These are phyloP conservation scores for Lochmaea capreae DNA, from an alignment of 2,888 invertebrate genomes.

Conservation along the genomic window DNA sequence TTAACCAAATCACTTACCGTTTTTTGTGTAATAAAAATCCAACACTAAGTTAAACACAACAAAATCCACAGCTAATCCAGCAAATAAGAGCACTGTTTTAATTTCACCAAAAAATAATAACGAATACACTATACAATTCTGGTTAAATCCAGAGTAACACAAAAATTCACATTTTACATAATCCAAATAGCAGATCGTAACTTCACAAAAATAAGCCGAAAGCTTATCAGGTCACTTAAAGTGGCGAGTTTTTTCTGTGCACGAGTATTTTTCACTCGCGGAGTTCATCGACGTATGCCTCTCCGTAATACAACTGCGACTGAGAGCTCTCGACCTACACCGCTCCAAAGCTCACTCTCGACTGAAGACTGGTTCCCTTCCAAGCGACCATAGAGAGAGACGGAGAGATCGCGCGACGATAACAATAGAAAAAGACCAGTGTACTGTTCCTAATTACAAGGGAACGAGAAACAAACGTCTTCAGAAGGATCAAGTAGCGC, in stretches of 20 bases:
- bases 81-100: constrained; percentile 3
- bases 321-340: constrained; percentile 55
- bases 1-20: constrained; percentile 1
- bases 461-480: constrained; percentile 65
- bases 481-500: constrained; percentile 64
- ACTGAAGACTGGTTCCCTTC: constrained; percentile 64
- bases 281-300: constrained; percentile 32
- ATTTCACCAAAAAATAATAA: constrained; percentile 21
- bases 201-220: neutral
- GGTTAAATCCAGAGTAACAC: neutral
- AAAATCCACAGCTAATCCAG: constrained; percentile 19
- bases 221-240: neutral
- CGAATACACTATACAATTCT: constrained; percentile 1
- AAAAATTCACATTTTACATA: constrained; percentile 8
- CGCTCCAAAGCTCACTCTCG: constrained; percentile 60
- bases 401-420: constrained; percentile 45
- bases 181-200: constrained; percentile 5
- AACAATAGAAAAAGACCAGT: constrained; percentile 53
- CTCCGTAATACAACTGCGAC: constrained; percentile 50
- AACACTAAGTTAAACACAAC: neutral
- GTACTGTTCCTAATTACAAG: constrained; percentile 62
- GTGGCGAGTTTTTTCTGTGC: neutral
- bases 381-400: constrained; percentile 58
- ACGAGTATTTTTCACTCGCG: neutral
- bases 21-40: constrained; percentile 9